phyloP scores from a whole-genome alignment of 2,113 vertebrate species.

The Rhea americana region DNA sequence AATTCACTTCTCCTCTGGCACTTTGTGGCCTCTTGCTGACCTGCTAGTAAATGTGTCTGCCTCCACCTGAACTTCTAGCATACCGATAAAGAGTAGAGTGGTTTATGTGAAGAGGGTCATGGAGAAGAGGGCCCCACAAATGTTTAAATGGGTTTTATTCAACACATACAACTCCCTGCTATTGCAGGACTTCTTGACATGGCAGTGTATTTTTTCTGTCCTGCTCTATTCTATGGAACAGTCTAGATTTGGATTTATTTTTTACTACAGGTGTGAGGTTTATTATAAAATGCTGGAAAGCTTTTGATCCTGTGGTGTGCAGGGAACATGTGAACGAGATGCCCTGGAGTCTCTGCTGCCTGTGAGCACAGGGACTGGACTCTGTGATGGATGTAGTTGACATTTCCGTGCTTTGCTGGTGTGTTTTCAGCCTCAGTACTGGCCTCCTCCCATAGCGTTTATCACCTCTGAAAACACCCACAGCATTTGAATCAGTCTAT shows the following conservation, averaged over 20 bases:
- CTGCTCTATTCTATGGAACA: background rate
- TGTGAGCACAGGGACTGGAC: rapidly evolving
- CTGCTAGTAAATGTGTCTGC: background rate
- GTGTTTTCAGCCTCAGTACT: background rate
- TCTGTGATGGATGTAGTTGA: background rate
- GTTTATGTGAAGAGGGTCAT: background rate
- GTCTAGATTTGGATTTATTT: background rate
- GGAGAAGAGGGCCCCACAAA: background rate
- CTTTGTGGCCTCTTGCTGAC: background rate
- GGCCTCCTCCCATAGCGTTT: conserved; percentile 37
- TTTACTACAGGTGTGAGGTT: background rate
- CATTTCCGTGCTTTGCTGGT: background rate
- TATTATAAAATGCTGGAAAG: background rate
- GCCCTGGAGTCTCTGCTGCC: background rate
- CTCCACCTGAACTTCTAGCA: rapidly evolving
- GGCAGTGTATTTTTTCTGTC: background rate
- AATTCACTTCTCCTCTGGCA: background rate
- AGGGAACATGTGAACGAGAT: background rate
- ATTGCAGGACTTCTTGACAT: background rate
- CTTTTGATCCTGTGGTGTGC: background rate
- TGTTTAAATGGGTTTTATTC: background rate
- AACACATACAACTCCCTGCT: background rate
- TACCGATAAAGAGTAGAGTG: rapidly evolving
- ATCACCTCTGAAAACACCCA: conserved; percentile 40
- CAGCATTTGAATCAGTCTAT: conserved; percentile 39